Evolutionary conservation across 1,140 invertebrate genomes (phyloP).

Genomic region (Brachionus plicatilis): DNA sequence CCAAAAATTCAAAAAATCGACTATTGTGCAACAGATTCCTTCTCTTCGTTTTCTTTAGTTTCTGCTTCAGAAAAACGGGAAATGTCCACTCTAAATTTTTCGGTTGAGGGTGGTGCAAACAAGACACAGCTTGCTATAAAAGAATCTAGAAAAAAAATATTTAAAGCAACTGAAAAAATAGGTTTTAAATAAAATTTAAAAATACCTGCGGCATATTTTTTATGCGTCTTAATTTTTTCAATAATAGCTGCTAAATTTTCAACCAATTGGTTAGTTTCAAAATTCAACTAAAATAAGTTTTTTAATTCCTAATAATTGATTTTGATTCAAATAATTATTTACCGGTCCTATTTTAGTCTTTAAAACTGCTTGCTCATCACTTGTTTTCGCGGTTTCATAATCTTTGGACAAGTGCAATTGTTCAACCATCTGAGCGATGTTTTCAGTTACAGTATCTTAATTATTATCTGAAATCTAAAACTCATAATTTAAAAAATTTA

Average conservation of each 20-base stretch:
- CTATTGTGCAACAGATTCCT: neutral
- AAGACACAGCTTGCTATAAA: conserved; percentile 16
- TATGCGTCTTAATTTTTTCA: conserved; percentile 34
- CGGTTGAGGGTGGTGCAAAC: conserved; percentile 30
- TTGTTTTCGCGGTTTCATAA: conserved; percentile 21
- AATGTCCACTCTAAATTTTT: conserved; percentile 37
- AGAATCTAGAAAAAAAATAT: neutral
- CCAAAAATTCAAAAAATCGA: neutral
- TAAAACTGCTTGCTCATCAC: conserved; percentile 11
- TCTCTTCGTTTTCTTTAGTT: neutral
- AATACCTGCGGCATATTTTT: neutral
- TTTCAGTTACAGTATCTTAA: conserved; percentile 40
- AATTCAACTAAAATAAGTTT: conserved; percentile 5
- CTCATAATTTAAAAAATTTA: neutral
- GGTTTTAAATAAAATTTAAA: neutral
- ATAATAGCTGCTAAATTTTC: conserved; percentile 26
- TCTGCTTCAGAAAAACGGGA: neutral
- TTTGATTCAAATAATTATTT: neutral
- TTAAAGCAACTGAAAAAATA: neutral
- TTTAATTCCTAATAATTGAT: neutral
- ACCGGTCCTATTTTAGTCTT: conserved; percentile 24
- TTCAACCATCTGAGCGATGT: neutral
- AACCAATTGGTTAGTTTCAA: neutral
- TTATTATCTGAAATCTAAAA: neutral
- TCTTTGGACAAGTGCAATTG: conserved; percentile 33